Evolutionary conservation across 2,888 invertebrate species (phyloP).

Genomic region (Labia minor): DNA sequence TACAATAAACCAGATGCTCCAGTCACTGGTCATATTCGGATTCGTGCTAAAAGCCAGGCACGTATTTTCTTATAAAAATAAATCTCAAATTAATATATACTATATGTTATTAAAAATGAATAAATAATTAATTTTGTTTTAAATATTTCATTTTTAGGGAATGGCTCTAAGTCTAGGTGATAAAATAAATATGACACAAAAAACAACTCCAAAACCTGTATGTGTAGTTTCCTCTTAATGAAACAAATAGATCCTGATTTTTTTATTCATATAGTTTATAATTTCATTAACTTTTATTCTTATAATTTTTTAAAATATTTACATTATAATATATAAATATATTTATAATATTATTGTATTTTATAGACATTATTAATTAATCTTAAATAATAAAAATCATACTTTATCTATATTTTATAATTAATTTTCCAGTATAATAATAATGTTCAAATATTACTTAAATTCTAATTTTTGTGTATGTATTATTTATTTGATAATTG

Average conservation of each 20-base stretch:
- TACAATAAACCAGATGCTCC: constrained; percentile 76
- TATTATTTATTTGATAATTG: too few species aligned
- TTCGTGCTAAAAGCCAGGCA: constrained; percentile 96
- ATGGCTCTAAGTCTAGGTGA: constrained; percentile 98
- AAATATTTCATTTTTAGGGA: constrained; percentile 52
- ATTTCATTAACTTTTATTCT: not conserved
- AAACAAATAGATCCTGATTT: not conserved
- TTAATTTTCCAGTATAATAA: too few species aligned
- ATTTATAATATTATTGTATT: constrained; percentile 3
- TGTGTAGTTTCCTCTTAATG: constrained; percentile 18
- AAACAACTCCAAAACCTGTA: constrained; percentile 39
- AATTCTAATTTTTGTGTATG: too few species aligned
- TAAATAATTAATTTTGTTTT: constrained; percentile 21
- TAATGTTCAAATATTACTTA: too few species aligned
- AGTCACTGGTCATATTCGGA: constrained; percentile 93
- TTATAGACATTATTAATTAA: constrained; percentile 15
- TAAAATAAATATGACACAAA: constrained; percentile 91
- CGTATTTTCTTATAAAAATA: constrained; percentile 22
- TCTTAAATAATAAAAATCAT: too few species aligned
- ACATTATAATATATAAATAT: not conserved
- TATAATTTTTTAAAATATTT: not conserved
- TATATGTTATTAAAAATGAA: too few species aligned
- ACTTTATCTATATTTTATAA: too few species aligned
- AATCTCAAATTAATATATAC: too few species aligned
- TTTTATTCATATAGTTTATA: not conserved